phyloP scores from a whole-genome alignment of 2,797 vertebrate genomes.

The Danio aesculapii region DNA sequence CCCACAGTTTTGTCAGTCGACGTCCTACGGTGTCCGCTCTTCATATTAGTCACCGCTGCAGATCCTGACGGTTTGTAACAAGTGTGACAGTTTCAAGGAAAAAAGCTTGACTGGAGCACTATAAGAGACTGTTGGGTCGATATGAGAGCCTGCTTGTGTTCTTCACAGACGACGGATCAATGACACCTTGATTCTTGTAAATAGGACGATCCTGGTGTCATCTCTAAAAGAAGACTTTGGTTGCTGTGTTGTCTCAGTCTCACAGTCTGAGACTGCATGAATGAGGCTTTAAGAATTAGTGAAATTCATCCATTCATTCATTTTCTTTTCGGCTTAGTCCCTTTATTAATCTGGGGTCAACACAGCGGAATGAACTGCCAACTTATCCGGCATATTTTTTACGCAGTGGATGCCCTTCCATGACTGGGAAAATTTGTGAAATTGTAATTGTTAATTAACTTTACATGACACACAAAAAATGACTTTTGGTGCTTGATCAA shows the following conservation, averaged over 20 bases:
- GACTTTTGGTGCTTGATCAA: too few relatives aligned
- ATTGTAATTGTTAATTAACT: too few relatives aligned
- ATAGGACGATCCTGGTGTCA: conserved; percentile 29
- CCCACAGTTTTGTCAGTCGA: conserved; percentile 17
- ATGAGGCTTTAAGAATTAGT: too few relatives aligned
- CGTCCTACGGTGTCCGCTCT: not conserved
- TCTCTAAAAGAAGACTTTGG: conserved; percentile 1
- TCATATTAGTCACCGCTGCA: conserved; percentile 22
- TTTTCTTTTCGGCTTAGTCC: too few relatives aligned
- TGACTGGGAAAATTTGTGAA: too few relatives aligned
- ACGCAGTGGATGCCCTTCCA: too few relatives aligned
- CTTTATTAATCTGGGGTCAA: too few relatives aligned
- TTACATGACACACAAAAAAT: too few relatives aligned
- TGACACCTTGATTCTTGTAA: conserved; percentile 28
- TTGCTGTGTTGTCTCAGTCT: not conserved
- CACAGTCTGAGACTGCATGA: too few relatives aligned
- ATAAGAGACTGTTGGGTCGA: conserved; percentile 8
- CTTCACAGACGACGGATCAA: conserved; percentile 22
- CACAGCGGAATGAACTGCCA: too few relatives aligned
- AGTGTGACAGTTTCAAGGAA: conserved; percentile 2
- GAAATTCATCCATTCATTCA: too few relatives aligned
- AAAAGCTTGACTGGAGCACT: conserved; percentile 2
- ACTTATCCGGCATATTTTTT: too few relatives aligned
- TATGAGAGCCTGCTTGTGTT: conserved; percentile 18
- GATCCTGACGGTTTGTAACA: conserved; percentile 15